Conservation (phyloP, 2,113 vertebrate species). For the Tupaia chinensis region DNA sequence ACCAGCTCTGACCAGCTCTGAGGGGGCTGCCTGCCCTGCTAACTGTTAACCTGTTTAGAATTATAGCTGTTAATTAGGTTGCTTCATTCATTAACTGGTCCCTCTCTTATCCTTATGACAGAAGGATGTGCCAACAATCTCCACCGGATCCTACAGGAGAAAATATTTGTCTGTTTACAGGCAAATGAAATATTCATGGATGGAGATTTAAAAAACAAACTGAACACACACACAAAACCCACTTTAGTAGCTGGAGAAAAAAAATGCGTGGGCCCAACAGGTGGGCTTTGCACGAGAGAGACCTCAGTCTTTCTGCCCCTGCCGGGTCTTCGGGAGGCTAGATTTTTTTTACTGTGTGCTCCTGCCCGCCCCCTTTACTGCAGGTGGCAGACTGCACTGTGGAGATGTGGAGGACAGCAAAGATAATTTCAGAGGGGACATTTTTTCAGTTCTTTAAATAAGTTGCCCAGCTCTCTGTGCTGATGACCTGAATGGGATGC, state of each 20-base stretch:
- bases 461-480: constrained; percentile 78
- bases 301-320: constrained; percentile 34
- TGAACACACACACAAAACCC: not conserved
- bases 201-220: constrained; percentile 8
- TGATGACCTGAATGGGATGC: constrained; percentile 79
- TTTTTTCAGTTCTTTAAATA: constrained; percentile 80
- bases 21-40: not conserved
- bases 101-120: not conserved
- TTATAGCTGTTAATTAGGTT: not conserved
- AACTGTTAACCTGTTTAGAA: not conserved
- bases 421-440: constrained; percentile 63
- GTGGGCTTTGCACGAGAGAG: constrained; percentile 15
- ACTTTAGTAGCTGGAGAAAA: not conserved
- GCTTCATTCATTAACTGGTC: not conserved
- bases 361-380: constrained; percentile 13
- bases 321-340: not conserved
- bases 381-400: constrained; percentile 69
- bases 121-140: not conserved
- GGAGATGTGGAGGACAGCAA: constrained; percentile 15
- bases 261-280: not conserved
- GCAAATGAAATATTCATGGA: not conserved
- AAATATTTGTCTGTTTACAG: not conserved
- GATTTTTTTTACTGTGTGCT: constrained; percentile 16
- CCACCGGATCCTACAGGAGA: not conserved
- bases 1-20: not conserved